Evolutionary conservation across 1,140 invertebrate species (phyloP).

Genomic region (Drosophila carrolli): DNA sequence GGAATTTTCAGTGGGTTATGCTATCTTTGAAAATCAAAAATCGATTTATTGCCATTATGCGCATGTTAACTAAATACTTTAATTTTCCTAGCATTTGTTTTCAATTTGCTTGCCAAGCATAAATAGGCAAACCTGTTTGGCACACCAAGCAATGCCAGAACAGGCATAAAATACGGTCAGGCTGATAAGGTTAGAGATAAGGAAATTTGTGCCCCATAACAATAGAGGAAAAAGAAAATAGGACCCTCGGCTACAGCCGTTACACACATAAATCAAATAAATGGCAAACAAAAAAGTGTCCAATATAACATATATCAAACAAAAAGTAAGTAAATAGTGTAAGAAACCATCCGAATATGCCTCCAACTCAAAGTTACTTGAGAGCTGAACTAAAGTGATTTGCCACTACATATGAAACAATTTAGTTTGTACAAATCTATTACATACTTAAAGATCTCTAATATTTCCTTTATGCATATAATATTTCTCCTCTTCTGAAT

Average conservation of each 20-base stretch:
- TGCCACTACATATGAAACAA: too few species aligned
- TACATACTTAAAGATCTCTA: too few species aligned
- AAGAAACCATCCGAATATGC: conserved; percentile 18
- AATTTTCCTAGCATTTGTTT: conserved; percentile 36
- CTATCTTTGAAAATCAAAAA: too few species aligned
- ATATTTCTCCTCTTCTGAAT: neutral
- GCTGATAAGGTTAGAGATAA: conserved; percentile 54
- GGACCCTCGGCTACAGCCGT: conserved; percentile 25
- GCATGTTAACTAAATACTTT: neutral
- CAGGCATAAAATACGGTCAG: conserved; percentile 61
- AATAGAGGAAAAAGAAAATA: conserved; percentile 27
- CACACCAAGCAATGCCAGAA: neutral
- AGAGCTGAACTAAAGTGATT: too few species aligned
- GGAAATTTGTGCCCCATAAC: conserved; percentile 44
- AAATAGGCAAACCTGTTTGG: conserved; percentile 24
- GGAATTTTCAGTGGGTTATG: neutral
- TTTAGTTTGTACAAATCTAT: too few species aligned
- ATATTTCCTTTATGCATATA: too few species aligned
- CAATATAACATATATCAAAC: conserved; percentile 22
- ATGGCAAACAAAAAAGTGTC: conserved; percentile 46
- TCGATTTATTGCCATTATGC: too few species aligned
- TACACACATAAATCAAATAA: conserved; percentile 70
- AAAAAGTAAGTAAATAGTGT: conserved; percentile 1
- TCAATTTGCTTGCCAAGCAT: conserved; percentile 64
- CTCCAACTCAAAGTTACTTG: neutral